These are phyloP conservation scores for Sclerurus mexicanus DNA, from an alignment of 2,113 vertebrate genomes.

Conservation along the genomic window DNA sequence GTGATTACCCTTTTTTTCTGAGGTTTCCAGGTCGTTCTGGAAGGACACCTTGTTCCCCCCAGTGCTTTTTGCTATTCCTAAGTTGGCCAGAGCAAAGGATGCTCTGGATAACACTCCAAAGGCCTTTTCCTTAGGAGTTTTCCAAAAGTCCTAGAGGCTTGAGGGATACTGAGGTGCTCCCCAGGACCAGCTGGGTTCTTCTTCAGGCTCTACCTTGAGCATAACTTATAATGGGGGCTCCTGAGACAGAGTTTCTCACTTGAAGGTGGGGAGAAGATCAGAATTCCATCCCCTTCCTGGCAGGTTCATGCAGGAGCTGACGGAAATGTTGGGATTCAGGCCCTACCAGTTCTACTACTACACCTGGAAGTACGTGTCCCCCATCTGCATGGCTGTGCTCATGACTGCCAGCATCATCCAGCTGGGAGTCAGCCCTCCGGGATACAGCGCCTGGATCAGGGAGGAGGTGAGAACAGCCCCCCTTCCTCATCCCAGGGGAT, in stretches of 20 bases:
- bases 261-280: rapidly evolving
- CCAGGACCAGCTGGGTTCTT: neutral
- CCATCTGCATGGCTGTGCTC: slow-evolving; percentile 87
- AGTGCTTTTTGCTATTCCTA: neutral
- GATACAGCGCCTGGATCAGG: slow-evolving; percentile 94
- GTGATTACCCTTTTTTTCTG: neutral
- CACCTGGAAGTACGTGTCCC: slow-evolving; percentile 95
- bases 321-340: slow-evolving; percentile 95
- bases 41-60: neutral
- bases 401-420: slow-evolving; percentile 89
- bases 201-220: neutral
- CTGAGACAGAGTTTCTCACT: neutral
- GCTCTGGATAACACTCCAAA: neutral
- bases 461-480: slow-evolving; percentile 82
- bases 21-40: neutral
- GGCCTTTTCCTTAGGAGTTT: neutral
- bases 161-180: neutral
- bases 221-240: rapidly evolving
- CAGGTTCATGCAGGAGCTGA: slow-evolving; percentile 98
- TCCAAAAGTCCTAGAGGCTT: neutral
- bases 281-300: neutral
- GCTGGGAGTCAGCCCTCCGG: slow-evolving; percentile 89
- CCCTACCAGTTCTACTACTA: slow-evolving; percentile 93
- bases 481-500: neutral
- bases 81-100: neutral